Evolutionary conservation across 2,888 invertebrate species (phyloP).

Genomic region (Nomada ferruginata): DNA sequence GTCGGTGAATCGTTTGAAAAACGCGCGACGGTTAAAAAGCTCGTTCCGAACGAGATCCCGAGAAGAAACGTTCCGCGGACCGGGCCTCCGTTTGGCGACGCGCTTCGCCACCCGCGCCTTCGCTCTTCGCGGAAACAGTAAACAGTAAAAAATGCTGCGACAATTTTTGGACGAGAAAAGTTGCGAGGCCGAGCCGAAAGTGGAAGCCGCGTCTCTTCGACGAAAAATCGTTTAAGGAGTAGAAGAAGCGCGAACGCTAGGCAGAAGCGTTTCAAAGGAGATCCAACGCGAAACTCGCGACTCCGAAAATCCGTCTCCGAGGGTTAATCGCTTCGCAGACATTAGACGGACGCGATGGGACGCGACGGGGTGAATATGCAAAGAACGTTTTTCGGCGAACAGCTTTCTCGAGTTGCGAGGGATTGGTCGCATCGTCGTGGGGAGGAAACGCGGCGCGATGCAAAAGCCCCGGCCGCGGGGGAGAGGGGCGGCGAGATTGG

Average conservation of each 20-base stretch:
- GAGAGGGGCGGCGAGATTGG: conserved; percentile 17
- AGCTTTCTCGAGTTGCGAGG: conserved; percentile 51
- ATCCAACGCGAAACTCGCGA: background rate
- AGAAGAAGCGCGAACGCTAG: conserved; percentile 9
- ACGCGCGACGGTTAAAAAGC: background rate
- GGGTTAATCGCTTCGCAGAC: conserved; percentile 55
- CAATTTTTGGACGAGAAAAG: conserved; percentile 9
- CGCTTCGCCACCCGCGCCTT: background rate
- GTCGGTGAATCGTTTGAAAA: no score
- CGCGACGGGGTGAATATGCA: conserved; percentile 79
- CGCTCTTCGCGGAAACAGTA: conserved; percentile 48
- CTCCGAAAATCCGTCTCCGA: background rate
- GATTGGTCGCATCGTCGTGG: conserved; percentile 22
- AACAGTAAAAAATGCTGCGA: conserved; percentile 42
- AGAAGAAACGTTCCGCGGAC: background rate
- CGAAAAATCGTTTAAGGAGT: conserved; percentile 25
- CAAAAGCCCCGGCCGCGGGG: background rate
- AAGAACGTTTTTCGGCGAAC: conserved; percentile 80
- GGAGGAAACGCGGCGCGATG: background rate
- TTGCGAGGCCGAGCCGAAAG: background rate
- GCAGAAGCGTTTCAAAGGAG: no score
- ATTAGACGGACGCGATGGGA: conserved; percentile 56
- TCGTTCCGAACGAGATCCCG: background rate
- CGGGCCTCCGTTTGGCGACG: background rate
- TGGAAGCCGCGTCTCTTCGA: conserved; percentile 17